phyloP scores from a whole-genome alignment of 2,888 invertebrate species.

The Amphipyra berbera region DNA sequence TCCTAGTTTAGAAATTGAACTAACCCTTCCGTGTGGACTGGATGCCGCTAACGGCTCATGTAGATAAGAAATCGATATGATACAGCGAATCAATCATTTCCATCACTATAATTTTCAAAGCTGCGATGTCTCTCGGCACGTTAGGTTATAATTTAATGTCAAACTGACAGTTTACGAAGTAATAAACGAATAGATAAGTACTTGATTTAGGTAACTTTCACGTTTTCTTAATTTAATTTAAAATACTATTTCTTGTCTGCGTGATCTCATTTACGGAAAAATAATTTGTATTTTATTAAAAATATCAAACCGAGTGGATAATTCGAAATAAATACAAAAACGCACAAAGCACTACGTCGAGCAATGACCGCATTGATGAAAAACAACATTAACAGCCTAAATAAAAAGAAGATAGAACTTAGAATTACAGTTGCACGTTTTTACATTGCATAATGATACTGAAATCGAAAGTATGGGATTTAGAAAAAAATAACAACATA shows the following conservation, averaged over 20 bases:
- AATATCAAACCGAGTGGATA: constrained; percentile 37
- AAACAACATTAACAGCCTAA: constrained; percentile 53
- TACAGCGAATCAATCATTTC: constrained; percentile 26
- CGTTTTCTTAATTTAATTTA: constrained; percentile 23
- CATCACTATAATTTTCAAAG: constrained; percentile 17
- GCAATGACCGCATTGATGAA: constrained; percentile 54
- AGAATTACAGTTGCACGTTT: constrained; percentile 61
- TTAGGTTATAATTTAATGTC: constrained; percentile 3
- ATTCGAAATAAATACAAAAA: constrained; percentile 33
- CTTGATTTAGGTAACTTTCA: constrained; percentile 23
- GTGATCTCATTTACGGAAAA: constrained; percentile 18
- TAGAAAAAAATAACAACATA: constrained; percentile 56
- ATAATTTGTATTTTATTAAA: constrained; percentile 30
- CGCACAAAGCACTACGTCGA: constrained; percentile 29
- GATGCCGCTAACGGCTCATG: constrained; percentile 11
- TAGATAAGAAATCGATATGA: constrained; percentile 27
- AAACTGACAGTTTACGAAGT: constrained; percentile 3
- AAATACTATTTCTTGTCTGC: constrained; percentile 10
- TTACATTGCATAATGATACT: constrained; percentile 68
- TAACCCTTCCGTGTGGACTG: constrained; percentile 17
- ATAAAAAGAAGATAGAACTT: constrained; percentile 55
- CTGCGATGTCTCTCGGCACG: constrained; percentile 6
- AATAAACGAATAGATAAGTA: constrained; percentile 4
- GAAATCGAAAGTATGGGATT: constrained; percentile 71
- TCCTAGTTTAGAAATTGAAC: constrained; percentile 16